Percentiles rank a stretch among this genome's conserved stretches.
Evolutionary conservation across 2,113 vertebrate genomes (phyloP).

Genomic region (Nycticryphes semicollaris): DNA sequence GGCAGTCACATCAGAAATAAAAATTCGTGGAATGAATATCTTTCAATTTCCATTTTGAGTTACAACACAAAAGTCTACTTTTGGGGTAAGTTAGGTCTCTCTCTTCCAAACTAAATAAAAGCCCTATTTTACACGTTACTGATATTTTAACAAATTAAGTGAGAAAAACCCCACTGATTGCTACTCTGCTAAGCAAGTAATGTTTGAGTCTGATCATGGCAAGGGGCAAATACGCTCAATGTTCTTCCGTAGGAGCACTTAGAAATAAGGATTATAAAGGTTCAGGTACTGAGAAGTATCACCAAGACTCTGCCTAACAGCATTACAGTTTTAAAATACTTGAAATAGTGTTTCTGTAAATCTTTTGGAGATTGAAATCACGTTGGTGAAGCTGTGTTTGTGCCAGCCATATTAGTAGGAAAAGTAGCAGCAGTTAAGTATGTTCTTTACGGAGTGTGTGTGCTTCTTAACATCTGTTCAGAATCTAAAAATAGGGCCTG

Average conservation of each 20-base stretch:
- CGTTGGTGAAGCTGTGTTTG: background rate
- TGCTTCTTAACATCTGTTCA: background rate
- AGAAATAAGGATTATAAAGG: background rate
- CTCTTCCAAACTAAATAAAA: background rate
- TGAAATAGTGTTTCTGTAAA: background rate
- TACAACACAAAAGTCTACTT: background rate
- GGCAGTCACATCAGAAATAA: background rate
- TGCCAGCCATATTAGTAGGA: background rate
- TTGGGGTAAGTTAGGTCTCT: background rate
- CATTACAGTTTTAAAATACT: background rate
- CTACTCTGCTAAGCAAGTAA: background rate
- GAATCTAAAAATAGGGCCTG: background rate
- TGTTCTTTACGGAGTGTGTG: background rate
- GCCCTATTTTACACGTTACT: background rate
- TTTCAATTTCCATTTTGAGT: background rate
- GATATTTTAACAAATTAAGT: background rate
- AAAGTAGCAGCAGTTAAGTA: background rate
- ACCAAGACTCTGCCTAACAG: background rate
- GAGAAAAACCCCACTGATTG: background rate
- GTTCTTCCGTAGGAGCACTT: background rate
- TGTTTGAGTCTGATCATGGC: background rate
- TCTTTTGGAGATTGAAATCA: background rate
- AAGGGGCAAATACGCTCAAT: background rate
- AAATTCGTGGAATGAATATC: background rate
- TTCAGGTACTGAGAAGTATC: background rate